Conservation (phyloP, 2,113 vertebrate species). For the Axis porcinus region DNA sequence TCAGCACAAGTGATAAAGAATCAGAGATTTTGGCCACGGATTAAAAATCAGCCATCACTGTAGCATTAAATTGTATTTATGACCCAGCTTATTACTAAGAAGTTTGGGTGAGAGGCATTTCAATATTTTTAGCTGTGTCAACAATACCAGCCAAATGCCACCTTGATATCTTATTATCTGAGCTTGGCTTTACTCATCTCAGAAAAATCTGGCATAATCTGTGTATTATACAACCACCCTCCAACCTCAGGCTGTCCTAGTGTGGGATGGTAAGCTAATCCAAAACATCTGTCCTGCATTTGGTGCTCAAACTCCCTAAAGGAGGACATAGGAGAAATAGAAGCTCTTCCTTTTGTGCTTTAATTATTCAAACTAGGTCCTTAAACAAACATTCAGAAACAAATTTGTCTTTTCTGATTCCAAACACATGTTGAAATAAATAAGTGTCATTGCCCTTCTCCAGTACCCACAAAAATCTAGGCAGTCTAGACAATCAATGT, state of each 20-base stretch:
- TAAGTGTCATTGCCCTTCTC: background rate
- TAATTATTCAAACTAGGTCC: conserved; percentile 1
- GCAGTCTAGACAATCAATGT: background rate
- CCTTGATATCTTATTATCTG: conserved; percentile 36
- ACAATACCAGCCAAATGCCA: conserved; percentile 18
- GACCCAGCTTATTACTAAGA: conserved; percentile 30
- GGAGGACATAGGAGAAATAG: background rate
- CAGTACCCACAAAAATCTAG: background rate
- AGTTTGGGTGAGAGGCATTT: background rate
- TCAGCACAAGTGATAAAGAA: conserved; percentile 8
- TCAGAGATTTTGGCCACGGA: background rate
- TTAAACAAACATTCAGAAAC: conserved; percentile 48
- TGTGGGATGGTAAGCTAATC: background rate
- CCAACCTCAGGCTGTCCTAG: background rate
- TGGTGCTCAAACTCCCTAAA: conserved; percentile 22
- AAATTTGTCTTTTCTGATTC: conserved; percentile 12
- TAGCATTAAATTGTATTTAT: background rate
- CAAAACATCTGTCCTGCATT: conserved; percentile 33
- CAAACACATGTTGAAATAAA: background rate
- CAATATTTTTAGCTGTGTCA: background rate
- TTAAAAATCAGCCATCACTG: background rate
- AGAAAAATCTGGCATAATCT: conserved; percentile 54
- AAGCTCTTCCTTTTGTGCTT: background rate
- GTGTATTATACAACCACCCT: background rate
- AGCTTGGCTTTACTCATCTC: conserved; percentile 46